These are phyloP conservation scores for Ephestia elutella DNA, from an alignment of 1,140 invertebrate genomes.

Conservation along the genomic window DNA sequence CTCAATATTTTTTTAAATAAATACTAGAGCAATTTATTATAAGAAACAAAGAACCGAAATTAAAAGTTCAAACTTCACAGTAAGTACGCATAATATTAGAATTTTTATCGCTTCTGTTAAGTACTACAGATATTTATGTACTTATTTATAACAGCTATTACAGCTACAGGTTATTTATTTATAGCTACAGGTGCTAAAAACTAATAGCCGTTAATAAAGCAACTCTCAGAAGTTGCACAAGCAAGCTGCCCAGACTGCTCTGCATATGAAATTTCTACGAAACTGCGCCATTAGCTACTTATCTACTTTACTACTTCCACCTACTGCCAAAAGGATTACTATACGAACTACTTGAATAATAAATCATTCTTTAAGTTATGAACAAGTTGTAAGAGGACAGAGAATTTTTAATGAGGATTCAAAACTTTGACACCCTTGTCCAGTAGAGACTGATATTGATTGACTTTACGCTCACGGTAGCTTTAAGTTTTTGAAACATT, in stretches of 20 bases:
- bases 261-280: background rate
- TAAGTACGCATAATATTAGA: too few species aligned
- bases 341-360: background rate
- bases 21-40: too few species aligned
- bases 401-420: background rate
- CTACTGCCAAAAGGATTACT: background rate
- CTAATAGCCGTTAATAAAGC: constrained; percentile 4
- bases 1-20: too few species aligned
- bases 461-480: too few species aligned
- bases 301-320: background rate
- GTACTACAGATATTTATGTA: too few species aligned
- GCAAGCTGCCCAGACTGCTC: background rate
- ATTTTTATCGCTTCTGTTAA: background rate
- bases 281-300: background rate
- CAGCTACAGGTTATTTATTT: too few species aligned
- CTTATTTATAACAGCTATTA: too few species aligned
- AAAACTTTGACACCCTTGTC: background rate
- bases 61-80: background rate
- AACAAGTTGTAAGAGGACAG: background rate
- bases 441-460: too few species aligned
- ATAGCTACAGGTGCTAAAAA: background rate
- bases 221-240: background rate
- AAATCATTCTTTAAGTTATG: background rate
- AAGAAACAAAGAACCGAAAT: too few species aligned
- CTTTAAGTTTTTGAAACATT: too few species aligned